Evolutionary conservation across 2,113 vertebrate species (phyloP).

Genomic region (Oophaga pumilio): DNA sequence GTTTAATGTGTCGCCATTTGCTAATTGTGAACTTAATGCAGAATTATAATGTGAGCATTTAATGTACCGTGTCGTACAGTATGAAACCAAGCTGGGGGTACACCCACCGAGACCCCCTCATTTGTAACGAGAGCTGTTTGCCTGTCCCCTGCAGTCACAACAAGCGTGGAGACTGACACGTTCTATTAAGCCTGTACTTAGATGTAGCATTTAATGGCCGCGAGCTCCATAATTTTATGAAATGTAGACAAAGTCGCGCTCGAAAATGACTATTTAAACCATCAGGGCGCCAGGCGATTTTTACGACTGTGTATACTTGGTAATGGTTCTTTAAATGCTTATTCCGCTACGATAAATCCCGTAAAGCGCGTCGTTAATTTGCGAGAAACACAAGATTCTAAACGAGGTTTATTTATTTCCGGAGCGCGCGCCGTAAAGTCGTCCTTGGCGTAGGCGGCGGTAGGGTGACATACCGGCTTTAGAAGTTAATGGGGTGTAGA

Average conservation of each 20-base stretch:
- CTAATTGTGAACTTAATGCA: slow-evolving; percentile 15
- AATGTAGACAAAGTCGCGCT: neutral
- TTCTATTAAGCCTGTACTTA: slow-evolving; percentile 34
- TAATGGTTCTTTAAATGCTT: slow-evolving; percentile 24
- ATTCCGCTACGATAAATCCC: neutral
- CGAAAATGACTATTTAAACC: slow-evolving; percentile 9
- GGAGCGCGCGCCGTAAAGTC: neutral
- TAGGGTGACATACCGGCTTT: neutral
- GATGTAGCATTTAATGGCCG: slow-evolving; percentile 1
- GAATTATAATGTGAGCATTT: neutral
- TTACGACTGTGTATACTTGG: neutral
- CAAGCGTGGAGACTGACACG: neutral
- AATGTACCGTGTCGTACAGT: slow-evolving; percentile 7
- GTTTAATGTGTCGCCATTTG: neutral
- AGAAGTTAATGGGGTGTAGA: slow-evolving; percentile 13
- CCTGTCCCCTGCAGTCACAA: neutral
- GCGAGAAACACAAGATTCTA: neutral
- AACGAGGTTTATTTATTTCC: slow-evolving; percentile 31
- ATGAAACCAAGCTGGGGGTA: neutral
- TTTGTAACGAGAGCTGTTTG: neutral
- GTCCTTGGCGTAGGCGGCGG: neutral
- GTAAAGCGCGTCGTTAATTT: neutral
- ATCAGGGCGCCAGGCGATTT: neutral
- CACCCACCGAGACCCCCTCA: slow-evolving; percentile 19
- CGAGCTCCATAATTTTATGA: slow-evolving; percentile 9